phyloP scores from a whole-genome alignment of 2,113 vertebrate species.

The Centropus unirufus region DNA sequence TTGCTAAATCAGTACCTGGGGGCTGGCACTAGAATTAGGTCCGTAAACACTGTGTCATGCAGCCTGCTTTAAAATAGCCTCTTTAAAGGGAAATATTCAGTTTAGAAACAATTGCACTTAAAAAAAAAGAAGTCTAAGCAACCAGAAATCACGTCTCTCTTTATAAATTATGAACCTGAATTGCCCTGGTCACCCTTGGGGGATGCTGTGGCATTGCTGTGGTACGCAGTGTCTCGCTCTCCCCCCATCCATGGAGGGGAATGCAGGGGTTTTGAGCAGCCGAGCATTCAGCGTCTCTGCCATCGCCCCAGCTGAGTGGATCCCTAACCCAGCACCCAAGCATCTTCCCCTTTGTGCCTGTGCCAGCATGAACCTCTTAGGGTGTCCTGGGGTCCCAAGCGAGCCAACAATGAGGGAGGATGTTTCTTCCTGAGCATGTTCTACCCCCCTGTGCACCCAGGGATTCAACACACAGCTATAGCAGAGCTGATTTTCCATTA shows the following conservation, averaged over 20 bases:
- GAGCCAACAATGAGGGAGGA: rapidly evolving
- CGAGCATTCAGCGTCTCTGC: rapidly evolving
- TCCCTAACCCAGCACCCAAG: background rate
- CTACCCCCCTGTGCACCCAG: background rate
- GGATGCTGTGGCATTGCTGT: background rate
- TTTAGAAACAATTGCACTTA: background rate
- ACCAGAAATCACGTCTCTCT: background rate
- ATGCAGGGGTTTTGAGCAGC: background rate
- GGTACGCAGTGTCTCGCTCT: background rate
- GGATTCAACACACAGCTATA: background rate
- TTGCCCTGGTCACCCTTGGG: background rate
- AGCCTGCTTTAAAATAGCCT: background rate
- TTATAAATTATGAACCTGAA: background rate
- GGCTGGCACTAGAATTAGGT: background rate
- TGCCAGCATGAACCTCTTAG: background rate
- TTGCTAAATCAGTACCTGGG: background rate
- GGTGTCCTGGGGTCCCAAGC: background rate
- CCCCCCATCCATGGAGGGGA: background rate
- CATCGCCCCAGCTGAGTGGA: background rate
- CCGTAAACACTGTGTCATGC: background rate
- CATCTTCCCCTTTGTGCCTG: background rate
- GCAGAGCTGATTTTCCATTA: slow-evolving; percentile 12
- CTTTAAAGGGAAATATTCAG: background rate
- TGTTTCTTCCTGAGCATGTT: background rate
- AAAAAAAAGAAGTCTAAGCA: background rate